Evolutionary conservation across 2,797 vertebrate genomes (phyloP), one percentile per base, ranked within the genome.

Genomic region (Selene dorsalis): DNA sequence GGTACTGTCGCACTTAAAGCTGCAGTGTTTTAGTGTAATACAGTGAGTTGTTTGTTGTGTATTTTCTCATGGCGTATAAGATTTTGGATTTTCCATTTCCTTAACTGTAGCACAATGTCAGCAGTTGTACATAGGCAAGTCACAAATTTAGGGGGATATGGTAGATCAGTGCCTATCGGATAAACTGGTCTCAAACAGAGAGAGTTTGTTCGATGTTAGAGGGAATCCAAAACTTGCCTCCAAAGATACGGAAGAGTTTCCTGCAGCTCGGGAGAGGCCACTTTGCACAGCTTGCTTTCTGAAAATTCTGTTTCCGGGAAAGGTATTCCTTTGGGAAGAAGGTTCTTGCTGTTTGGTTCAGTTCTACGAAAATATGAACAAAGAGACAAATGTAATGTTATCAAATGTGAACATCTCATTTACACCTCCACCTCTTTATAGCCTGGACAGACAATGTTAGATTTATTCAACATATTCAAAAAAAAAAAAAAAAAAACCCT

Each of bases 221-320:
- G 12, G 17, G 22, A 48, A 62, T 70, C 32, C 38, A 66, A 55
- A 75, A 85, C 91, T 91, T 85, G 91, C 95, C 93, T 89, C 94
- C 92, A 81, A 95, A 95, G 53, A 95, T 93, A 18, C 85, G 89
- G 75, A 95, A 94, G 50, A 94, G 88, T 76, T 94, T 95, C 28
- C 94, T 86, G 81, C 93, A 94, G 87, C 93, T 95, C 0, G 94
- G 94, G 1, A 95, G 93, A 56, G 95, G 94, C 95, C 95, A 95
- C 79, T 94, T 95, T 26, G 94, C 92, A 78, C 93, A 95, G 60
- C 77, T 92, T 10, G 94, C 93, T 88, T 92, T 95, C 91, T 95
- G 94, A 87, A 95, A 95, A 78, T 89, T 94, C 78, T 94, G 94
- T 79, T 94, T 95, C 68, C 94, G 82, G 59, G 88, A 89, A 52